Evolutionary conservation across 2,888 invertebrate species (phyloP).

Genomic region (Callosobruchus maculatus): DNA sequence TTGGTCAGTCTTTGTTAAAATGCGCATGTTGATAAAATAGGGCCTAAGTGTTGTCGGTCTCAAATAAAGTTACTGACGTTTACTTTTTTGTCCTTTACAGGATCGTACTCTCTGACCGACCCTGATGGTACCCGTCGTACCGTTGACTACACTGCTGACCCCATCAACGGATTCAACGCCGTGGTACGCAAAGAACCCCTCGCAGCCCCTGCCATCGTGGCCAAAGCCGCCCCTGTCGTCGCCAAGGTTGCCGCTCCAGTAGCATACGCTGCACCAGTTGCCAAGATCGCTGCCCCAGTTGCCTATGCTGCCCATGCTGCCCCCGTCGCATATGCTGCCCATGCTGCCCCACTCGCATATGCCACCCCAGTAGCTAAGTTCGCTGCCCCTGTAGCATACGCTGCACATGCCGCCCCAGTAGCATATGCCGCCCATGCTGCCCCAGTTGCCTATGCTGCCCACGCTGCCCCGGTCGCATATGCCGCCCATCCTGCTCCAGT

Average conservation of each 20-base stretch:
- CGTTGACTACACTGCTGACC: slow-evolving; percentile 59
- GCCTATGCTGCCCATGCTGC: slow-evolving; percentile 27
- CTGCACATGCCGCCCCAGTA: slow-evolving; percentile 18
- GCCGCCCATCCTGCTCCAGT: slow-evolving; percentile 19
- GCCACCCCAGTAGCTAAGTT: no score
- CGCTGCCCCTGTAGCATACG: not conserved
- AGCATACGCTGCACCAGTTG: no score
- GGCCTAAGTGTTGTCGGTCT: no score
- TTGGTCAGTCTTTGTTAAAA: no score
- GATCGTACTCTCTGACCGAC: slow-evolving; percentile 55
- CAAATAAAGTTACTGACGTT: no score
- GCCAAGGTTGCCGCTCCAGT: no score
- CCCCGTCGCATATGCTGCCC: slow-evolving; percentile 21
- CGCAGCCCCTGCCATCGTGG: no score
- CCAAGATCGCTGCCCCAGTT: slow-evolving; percentile 27
- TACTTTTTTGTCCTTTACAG: slow-evolving; percentile 3
- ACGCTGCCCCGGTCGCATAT: slow-evolving; percentile 52
- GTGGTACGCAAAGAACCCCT: slow-evolving; percentile 51
- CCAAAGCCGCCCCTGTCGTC: no score
- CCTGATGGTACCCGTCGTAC: slow-evolving; percentile 63
- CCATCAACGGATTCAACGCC: slow-evolving; percentile 56
- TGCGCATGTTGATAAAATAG: no score
- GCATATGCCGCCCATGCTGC: slow-evolving; percentile 27
- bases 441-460: slow-evolving; percentile 29
- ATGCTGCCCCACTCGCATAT: not conserved